Percentiles rank a stretch among this genome's conserved stretches.
Conservation (phyloP, 1,140 invertebrate genomes). For the Eupeodes corollae region DNA sequence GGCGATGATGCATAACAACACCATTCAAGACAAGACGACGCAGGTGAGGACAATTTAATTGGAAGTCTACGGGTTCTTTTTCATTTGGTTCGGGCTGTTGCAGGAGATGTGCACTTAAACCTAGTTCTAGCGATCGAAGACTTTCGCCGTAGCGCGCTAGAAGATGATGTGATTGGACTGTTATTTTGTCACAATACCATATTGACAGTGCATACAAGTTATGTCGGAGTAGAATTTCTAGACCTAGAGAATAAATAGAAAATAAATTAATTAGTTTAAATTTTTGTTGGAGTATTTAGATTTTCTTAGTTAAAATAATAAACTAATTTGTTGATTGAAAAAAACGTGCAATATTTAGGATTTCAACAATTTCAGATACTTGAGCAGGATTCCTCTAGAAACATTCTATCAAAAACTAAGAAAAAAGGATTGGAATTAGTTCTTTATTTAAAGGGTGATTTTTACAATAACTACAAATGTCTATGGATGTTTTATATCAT, state of each 20-base stretch:
- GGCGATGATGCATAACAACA: constrained; percentile 30
- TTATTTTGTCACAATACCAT: constrained; percentile 56
- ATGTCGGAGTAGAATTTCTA: constrained; percentile 57
- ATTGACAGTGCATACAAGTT: constrained; percentile 61
- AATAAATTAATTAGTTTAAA: too few relatives aligned
- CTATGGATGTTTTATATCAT: too few relatives aligned
- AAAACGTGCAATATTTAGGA: too few relatives aligned
- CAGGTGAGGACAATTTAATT: constrained; percentile 54
- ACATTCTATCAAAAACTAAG: too few relatives aligned
- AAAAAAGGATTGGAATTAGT: too few relatives aligned
- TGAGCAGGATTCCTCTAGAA: too few relatives aligned
- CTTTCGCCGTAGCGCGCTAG: constrained; percentile 36
- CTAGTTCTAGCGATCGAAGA: constrained; percentile 37
- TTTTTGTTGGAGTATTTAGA: not conserved
- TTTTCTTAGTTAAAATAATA: too few relatives aligned
- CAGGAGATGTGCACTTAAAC: constrained; percentile 38
- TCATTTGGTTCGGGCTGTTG: constrained; percentile 30
- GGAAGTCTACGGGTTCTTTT: constrained; percentile 37
- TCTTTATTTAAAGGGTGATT: too few relatives aligned
- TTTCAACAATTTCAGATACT: too few relatives aligned
- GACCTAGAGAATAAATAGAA: constrained; percentile 13
- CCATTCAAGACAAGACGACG: constrained; percentile 46
- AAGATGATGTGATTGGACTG: constrained; percentile 40
- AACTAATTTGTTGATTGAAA: too few relatives aligned
- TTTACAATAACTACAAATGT: too few relatives aligned